A percentile compares a stretch with the other conserved stretches of the same genome.
Conservation (phyloP, 2,113 vertebrate genomes). For the Mastomys coucha region DNA sequence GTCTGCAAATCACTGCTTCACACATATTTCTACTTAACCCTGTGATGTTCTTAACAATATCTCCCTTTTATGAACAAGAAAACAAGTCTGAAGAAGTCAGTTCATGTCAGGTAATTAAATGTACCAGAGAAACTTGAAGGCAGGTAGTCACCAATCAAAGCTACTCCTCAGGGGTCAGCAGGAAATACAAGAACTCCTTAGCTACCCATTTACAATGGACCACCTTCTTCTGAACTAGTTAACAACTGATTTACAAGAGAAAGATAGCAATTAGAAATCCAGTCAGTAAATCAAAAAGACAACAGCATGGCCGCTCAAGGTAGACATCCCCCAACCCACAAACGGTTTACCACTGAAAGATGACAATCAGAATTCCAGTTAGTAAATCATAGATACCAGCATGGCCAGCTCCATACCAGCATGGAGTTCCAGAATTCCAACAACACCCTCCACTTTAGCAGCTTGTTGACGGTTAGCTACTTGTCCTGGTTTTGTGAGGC, state of each 20-base stretch:
- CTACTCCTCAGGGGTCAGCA: background rate
- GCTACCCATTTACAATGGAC: background rate
- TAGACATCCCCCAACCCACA: background rate
- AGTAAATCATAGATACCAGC: background rate
- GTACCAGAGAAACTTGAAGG: background rate
- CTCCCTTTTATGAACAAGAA: conserved; percentile 41
- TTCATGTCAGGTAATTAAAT: conserved; percentile 1
- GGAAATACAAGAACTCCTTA: background rate
- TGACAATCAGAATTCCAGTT: background rate
- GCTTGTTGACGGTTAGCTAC: background rate
- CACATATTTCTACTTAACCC: conserved; percentile 27
- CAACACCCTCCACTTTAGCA: background rate
- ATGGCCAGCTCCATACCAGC: too few species aligned
- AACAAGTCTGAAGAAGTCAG: background rate
- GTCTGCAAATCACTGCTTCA: background rate
- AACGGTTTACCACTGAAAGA: background rate
- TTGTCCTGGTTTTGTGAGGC: background rate
- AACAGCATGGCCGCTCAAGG: background rate
- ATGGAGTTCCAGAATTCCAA: conserved; percentile 1
- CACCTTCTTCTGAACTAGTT: conserved; percentile 2
- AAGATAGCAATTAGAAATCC: conserved; percentile 23
- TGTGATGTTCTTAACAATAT: background rate
- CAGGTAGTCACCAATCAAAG: background rate
- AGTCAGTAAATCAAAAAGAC: background rate
- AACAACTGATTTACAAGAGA: background rate